A percentile compares a stretch with the other conserved stretches of the same genome.
These are phyloP conservation scores for Nebria brevicollis DNA, from an alignment of 2,888 invertebrate species.

Conservation along the genomic window DNA sequence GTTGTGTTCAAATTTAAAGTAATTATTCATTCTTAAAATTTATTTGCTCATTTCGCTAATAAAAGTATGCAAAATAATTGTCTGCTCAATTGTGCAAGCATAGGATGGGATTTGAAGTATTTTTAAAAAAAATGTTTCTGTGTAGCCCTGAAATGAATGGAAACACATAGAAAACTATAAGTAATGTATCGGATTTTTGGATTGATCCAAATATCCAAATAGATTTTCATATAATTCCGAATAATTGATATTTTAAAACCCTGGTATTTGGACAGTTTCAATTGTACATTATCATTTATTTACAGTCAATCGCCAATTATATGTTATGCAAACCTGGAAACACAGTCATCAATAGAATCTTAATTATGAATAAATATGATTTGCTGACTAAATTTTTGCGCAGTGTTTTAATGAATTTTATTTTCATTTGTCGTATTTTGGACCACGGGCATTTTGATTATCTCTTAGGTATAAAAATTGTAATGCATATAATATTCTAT, in stretches of 20 bases:
- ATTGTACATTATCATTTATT: too few species aligned
- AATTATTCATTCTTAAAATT: neutral
- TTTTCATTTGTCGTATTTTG: slow-evolving; percentile 9
- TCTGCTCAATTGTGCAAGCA: neutral
- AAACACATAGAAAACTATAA: too few species aligned
- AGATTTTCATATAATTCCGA: too few species aligned
- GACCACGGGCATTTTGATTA: slow-evolving; percentile 40
- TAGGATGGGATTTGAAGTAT: neutral
- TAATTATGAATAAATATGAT: neutral
- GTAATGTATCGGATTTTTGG: too few species aligned
- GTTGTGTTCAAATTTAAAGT: neutral
- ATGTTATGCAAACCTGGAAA: neutral
- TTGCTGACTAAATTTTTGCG: neutral
- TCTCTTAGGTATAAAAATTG: slow-evolving; percentile 8
- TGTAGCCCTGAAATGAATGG: too few species aligned
- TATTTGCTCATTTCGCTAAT: neutral
- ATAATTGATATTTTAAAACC: too few species aligned
- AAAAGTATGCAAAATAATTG: neutral
- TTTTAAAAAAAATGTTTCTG: neutral
- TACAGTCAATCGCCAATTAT: neutral
- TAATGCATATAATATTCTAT: neutral
- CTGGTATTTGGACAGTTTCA: neutral
- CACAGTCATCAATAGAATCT: neutral
- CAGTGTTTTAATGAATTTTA: neutral
- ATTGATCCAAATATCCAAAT: too few species aligned